These are phyloP conservation scores for Takifugu bimaculatus DNA, from an alignment of 2,113 vertebrate genomes.

Conservation along the genomic window DNA sequence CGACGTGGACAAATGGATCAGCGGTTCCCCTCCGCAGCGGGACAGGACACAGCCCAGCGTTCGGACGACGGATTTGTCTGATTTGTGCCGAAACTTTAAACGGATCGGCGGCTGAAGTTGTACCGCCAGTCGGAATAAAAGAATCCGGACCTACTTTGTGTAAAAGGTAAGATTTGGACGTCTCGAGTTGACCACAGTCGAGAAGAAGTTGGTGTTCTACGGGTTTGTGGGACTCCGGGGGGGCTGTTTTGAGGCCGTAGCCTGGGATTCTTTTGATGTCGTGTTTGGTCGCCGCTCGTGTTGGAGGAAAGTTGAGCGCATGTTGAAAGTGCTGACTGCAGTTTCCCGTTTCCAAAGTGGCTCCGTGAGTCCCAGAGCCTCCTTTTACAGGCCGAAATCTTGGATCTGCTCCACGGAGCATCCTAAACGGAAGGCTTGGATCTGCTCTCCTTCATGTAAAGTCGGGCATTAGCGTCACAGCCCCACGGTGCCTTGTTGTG, in stretches of 20 bases:
- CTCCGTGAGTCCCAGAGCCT: constrained; percentile 37
- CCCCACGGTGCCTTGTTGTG: neutral
- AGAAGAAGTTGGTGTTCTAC: neutral
- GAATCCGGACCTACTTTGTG: constrained; percentile 26
- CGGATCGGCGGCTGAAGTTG: constrained; percentile 39
- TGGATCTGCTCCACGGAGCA: no score
- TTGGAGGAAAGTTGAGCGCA: constrained; percentile 59
- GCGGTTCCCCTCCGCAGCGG: neutral
- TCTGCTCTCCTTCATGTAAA: constrained; percentile 29
- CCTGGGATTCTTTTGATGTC: constrained; percentile 20
- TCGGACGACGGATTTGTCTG: constrained; percentile 18
- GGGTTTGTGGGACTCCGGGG: constrained; percentile 8
- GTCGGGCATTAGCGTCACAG: neutral
- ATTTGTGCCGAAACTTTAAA: constrained; percentile 28
- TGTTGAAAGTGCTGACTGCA: constrained; percentile 36
- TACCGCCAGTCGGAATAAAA: constrained; percentile 39
- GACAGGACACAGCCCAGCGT: neutral
- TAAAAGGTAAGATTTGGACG: constrained; percentile 43
- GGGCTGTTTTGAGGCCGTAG: constrained; percentile 1
- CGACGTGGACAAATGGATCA: constrained; percentile 43
- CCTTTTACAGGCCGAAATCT: constrained; percentile 13
- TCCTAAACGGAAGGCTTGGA: constrained; percentile 31
- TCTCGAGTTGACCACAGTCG: no score
- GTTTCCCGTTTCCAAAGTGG: constrained; percentile 22
- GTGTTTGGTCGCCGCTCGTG: constrained; percentile 11